phyloP scores from a whole-genome alignment of 92 coral and sea anemone genomes.

The Palythoa grandis region DNA sequence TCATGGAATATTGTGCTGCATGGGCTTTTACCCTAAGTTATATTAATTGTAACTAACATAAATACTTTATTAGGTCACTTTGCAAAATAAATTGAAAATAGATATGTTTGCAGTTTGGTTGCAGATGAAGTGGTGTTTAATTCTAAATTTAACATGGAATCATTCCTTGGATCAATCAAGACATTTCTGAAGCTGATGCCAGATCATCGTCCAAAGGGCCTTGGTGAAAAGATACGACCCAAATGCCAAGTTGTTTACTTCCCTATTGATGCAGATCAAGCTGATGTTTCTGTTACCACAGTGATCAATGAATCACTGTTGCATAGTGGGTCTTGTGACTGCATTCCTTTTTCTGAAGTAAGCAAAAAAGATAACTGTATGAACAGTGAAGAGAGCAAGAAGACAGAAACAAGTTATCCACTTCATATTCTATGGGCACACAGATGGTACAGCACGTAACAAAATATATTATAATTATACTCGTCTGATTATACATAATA shows the following conservation, averaged over 20 bases:
- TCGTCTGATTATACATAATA: too few species aligned
- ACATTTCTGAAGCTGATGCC: conserved; percentile 91
- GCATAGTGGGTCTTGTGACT: background rate
- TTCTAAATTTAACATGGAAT: conserved; percentile 94
- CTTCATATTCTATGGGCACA: conserved; percentile 97
- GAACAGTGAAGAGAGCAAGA: background rate
- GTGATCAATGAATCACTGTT: background rate
- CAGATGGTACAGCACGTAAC: conserved; percentile 75
- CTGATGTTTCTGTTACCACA: background rate
- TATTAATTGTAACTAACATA: background rate
- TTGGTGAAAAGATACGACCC: conserved; percentile 68
- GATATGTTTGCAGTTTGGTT: conserved; percentile 68
- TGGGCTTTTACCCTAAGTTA: too few species aligned
- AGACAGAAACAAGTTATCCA: conserved; percentile 18
- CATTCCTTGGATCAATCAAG: conserved; percentile 76
- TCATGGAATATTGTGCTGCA: too few species aligned
- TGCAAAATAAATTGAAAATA: background rate
- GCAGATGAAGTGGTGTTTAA: conserved; percentile 92
- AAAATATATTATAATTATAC: too few species aligned
- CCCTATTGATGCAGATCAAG: conserved; percentile 50
- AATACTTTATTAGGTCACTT: too few species aligned
- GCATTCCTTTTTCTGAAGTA: background rate
- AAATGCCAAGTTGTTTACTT: conserved; percentile 88
- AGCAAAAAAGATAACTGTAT: background rate
- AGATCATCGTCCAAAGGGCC: conserved; percentile 81